Base-by-base conservation (phyloP, 2,113 vertebrate genomes). In the Puntigrus tetrazona region DNA sequence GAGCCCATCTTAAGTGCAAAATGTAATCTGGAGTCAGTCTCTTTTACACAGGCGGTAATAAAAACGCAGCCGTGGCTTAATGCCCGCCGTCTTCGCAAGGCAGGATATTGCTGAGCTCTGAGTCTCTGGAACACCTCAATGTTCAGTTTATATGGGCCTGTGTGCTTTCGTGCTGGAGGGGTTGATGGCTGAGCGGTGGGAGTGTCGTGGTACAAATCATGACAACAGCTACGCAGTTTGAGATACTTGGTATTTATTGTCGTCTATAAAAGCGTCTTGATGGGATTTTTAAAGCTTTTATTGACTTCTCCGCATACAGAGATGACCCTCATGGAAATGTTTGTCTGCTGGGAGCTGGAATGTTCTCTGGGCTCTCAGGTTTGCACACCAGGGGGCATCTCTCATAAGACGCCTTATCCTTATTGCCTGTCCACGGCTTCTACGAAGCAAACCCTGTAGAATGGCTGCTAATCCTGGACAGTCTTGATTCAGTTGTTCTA, bases 81-180 rank as follows among this genome's bases (percentile, higher is more conserved):
- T 47, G 89, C 91, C 89, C 73, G 76, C 78, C 84, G 87, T 86
- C 89, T 91, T 90, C 89, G 88, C 87, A 88, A 89, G 87, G 81
- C 85, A 88, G 90, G 88, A 92, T 92, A 90, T 92, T 88, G 78
- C 85, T 87, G 82, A 88, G 85, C 80, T 85, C 86, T 55, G 84
- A 85, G 87, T 87, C 75, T 81, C 86, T 94, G 91, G 91, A 91
- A 92, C 86, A 89, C 88, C 91, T 93, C 92, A 92, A 73, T 76
- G 65, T 90, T 76, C 87, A 91, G 92, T 87, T 85, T 83, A 77
- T 82, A 67, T 50, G 82, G 25, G 41, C n/a, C 22, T 81, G 72
- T 57, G 78, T 73, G 25, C 18, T 82, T 82, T 36, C 7, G 34
- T 65, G 70, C 50, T 1, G 41, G 31, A 74, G 59, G 47, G 38